Evolutionary conservation across 1,140 invertebrate genomes (phyloP), one percentile per base, ranked within the genome.

Genomic region (Vanessa tameamea): DNA sequence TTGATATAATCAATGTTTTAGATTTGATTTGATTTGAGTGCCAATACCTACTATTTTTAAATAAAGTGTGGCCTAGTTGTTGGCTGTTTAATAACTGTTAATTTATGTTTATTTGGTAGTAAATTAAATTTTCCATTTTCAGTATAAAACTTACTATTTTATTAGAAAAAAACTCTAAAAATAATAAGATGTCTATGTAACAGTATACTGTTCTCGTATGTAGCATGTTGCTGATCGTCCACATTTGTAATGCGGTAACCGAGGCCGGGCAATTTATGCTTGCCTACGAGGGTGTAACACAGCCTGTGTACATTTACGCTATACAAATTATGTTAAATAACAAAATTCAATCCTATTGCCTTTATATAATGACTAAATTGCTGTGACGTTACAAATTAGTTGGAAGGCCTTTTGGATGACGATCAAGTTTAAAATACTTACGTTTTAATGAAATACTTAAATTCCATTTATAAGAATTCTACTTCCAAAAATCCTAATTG

Each of bases 251-350:
- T 61, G 57, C 57, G 57, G 57, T 61, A 61, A 61, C 57, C 57
- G 64, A 51, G 64, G 37, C 43, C 43, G 20, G 47, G 64, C 64
- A 66, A 66, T 66, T 66, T 66, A 66, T 66, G 64, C 37, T 16
- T 50, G 64, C 64, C 50, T 48, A 31, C 12, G 48, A 51, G 26
- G 57, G 16, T 61, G 31, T 31, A 37, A 61, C 53, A 26, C 53
- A 57, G 53, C 16, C 53, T 57, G 53, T 8, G 50, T 13, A 57
- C 53, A 57, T 57, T 57, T 57, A 57, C 53, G 23, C 53, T 23
- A 57, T 23, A 57, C 23, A 53, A 53, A 57, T n/a, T 20, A 57
- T 23, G 26, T 57, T 23, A 57, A 23, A 23, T 23, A 57, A 8
- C 23, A 13, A 57, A 57, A 23, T 23, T 57, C 20, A 13, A 3